Evolutionary conservation across 2,888 invertebrate genomes (phyloP).

Genomic region (Corbicula japonica): DNA sequence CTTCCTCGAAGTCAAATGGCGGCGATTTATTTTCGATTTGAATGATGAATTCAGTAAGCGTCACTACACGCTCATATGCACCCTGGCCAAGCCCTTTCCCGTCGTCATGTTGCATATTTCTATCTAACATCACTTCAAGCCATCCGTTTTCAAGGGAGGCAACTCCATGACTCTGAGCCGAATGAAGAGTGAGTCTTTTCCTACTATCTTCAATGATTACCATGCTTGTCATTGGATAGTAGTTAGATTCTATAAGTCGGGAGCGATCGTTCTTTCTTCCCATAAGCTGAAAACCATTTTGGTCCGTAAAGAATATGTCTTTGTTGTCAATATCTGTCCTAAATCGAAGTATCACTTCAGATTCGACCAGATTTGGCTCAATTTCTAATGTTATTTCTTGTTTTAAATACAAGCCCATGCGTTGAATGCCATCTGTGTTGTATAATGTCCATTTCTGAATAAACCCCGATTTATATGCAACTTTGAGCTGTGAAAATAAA

Average conservation of each 20-base stretch:
- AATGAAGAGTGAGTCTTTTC: conserved; percentile 79
- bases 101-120: conserved; percentile 82
- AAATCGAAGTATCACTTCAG: conserved; percentile 83
- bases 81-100: conserved; percentile 82
- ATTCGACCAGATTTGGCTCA: conserved; percentile 67
- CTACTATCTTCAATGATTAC: conserved; percentile 80
- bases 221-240: conserved; percentile 84
- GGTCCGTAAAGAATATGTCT: conserved; percentile 82
- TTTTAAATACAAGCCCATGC: conserved; percentile 73
- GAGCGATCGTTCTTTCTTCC: conserved; percentile 75
- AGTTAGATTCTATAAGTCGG: conserved; percentile 81
- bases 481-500: conserved; percentile 93
- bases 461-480: conserved; percentile 87
- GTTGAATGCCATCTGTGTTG: conserved; percentile 68
- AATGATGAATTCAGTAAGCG: conserved; percentile 75
- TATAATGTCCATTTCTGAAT: conserved; percentile 74
- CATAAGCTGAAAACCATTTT: conserved; percentile 84
- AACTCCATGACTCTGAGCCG: conserved; percentile 84
- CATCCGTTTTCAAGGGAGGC: conserved; percentile 79
- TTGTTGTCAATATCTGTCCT: conserved; percentile 75
- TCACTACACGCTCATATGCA: conserved; percentile 78
- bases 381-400: conserved; percentile 71
- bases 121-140: conserved; percentile 85
- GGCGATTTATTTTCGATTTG: conserved; percentile 69
- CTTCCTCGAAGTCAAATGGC: conserved; percentile 13